Evolutionary conservation across 2,888 invertebrate species (phyloP), one percentile per base, ranked within the genome.

Genomic region (Bimastos eiseni): DNA sequence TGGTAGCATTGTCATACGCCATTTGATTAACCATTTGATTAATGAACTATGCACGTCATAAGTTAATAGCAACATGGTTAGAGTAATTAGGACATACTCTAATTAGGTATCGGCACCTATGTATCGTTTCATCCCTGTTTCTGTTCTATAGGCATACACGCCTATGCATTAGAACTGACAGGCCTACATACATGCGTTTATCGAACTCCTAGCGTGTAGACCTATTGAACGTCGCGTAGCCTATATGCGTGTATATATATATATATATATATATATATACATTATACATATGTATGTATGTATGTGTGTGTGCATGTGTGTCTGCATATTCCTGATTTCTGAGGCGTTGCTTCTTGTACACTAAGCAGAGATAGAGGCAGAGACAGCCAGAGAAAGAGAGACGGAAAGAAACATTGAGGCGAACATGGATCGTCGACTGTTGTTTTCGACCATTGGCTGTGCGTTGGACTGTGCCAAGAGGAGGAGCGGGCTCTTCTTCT

Each of bases 391-490:
- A 49, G 0, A 6, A 8, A 70, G 1, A 70, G 30, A 70, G n/a
- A 70, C 4, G 17, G 30, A 70, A 4, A 70, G 8, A n/a, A 1
- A 70, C 8, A 70, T 30, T n/a, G 30, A 70, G n/a, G 24, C 24
- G 24, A 21, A 49, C 17, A 49, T 70, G 70, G 70, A 70, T 70
- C 70, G 30, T 70, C 70, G 11, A 8, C n/a, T 70, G 70, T n/a
- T 86, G 33, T 19, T 24, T 36, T 1, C 11, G 86, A 86, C 24
- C 36, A 36, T 24, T 21, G 86, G 34, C 19, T 86, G 86, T 86
- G 86, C 86, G 24, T 21, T 86, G 86, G 86, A 86, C 37, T 86
- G 86, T 86, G 3, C 86, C 86, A 86, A 36, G 86, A 70, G n/a
- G 70, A 70, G 13, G 1, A 24, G 24, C 0, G 37, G 37, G 19